phyloP scores from a whole-genome alignment of 2,888 invertebrate species.

The Blastobasis adustella region DNA sequence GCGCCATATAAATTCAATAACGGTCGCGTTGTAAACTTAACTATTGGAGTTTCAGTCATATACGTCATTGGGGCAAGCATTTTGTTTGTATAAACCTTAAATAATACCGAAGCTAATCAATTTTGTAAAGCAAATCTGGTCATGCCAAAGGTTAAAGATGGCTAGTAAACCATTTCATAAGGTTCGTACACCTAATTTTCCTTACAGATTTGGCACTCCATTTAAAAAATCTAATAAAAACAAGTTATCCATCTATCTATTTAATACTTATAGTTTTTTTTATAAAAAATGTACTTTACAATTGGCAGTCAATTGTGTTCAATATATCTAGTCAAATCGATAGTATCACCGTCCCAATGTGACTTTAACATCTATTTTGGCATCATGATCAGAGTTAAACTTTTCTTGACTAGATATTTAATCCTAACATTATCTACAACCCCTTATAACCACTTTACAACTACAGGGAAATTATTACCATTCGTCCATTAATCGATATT shows the following conservation, averaged over 20 bases:
- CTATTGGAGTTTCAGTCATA: slow-evolving; percentile 48
- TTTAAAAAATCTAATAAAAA: slow-evolving; percentile 61
- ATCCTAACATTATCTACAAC: slow-evolving; percentile 60
- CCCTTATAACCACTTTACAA: slow-evolving; percentile 44
- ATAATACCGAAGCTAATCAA: slow-evolving; percentile 23
- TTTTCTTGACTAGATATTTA: slow-evolving; percentile 36
- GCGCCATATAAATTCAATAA: slow-evolving; percentile 13
- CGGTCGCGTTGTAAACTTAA: slow-evolving; percentile 32
- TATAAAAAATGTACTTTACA: slow-evolving; percentile 64
- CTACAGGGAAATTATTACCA: slow-evolving; percentile 59
- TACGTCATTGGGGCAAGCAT: slow-evolving; percentile 56
- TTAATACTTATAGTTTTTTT: slow-evolving; percentile 45
- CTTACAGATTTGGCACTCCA: slow-evolving; percentile 59
- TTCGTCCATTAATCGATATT: slow-evolving; percentile 70
- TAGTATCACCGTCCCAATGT: slow-evolving; percentile 60
- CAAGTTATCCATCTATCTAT: slow-evolving; percentile 66
- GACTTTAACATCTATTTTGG: slow-evolving; percentile 49
- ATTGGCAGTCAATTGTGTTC: slow-evolving; percentile 72
- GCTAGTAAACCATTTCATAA: background rate
- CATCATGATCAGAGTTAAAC: slow-evolving; percentile 40
- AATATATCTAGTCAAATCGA: slow-evolving; percentile 51
- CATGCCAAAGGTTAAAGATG: background rate
- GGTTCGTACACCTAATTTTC: slow-evolving; percentile 9
- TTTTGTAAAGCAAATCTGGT: background rate
- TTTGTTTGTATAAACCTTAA: slow-evolving; percentile 39